Percentiles rank a stretch among this genome's conserved stretches.
Evolutionary conservation across 2,888 invertebrate species (phyloP).

Genomic region (Abrostola triplasia): DNA sequence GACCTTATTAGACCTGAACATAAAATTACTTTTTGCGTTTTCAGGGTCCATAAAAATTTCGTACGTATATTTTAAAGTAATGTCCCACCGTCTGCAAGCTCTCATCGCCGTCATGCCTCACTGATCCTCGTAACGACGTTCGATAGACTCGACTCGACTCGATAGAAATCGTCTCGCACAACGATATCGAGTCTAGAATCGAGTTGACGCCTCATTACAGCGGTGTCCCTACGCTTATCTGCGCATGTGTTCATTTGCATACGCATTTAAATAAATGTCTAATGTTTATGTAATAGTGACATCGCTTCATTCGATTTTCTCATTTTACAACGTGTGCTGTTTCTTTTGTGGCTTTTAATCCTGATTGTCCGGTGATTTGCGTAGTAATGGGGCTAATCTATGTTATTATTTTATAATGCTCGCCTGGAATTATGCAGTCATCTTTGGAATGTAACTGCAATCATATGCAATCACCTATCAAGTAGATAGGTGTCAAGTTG

Average conservation of each 20-base stretch:
- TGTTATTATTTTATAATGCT: slow-evolving; percentile 21
- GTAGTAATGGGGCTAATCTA: slow-evolving; percentile 28
- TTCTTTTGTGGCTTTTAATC: slow-evolving; percentile 32
- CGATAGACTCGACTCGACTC: slow-evolving; percentile 60
- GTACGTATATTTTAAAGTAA: slow-evolving; percentile 18
- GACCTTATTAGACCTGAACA: too few species aligned
- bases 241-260: slow-evolving; percentile 42
- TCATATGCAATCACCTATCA: neutral
- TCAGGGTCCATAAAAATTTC: slow-evolving; percentile 18
- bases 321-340: slow-evolving; percentile 21
- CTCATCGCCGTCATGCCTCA: slow-evolving; percentile 60
- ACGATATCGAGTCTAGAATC: slow-evolving; percentile 41
- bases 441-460: slow-evolving; percentile 13
- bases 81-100: slow-evolving; percentile 51
- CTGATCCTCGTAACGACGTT: slow-evolving; percentile 66
- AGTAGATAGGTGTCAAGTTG: neutral
- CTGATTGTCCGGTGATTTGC: slow-evolving; percentile 15
- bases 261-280: slow-evolving; percentile 42
- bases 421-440: slow-evolving; percentile 3
- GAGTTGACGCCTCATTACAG: slow-evolving; percentile 55
- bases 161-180: slow-evolving; percentile 63
- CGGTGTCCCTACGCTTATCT: slow-evolving; percentile 50
- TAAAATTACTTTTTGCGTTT: neutral
- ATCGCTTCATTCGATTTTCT: slow-evolving; percentile 38
- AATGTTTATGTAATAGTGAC: slow-evolving; percentile 53